Evolutionary conservation across 2,113 vertebrate genomes (phyloP).

Genomic region (Bubo scandiacus): DNA sequence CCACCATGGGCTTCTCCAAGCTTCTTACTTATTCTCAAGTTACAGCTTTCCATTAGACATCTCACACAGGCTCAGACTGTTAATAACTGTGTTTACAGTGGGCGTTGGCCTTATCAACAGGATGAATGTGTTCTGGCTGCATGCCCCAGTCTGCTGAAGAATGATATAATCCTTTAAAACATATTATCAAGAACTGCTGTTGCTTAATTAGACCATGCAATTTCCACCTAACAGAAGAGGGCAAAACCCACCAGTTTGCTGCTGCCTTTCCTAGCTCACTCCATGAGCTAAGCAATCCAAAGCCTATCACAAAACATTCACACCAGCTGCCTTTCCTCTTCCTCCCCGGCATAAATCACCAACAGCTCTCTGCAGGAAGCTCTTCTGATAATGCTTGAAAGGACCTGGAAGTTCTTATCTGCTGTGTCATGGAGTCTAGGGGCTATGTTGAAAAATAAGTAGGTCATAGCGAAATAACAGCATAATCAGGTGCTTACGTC

Average conservation of each 20-base stretch:
- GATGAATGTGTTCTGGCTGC: neutral
- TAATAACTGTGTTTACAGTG: neutral
- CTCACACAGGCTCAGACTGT: neutral
- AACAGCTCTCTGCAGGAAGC: neutral
- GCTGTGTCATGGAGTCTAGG: neutral
- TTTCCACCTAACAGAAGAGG: neutral
- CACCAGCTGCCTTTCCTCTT: neutral
- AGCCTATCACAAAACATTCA: neutral
- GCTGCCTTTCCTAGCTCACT: neutral
- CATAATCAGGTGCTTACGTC: neutral
- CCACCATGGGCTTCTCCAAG: neutral
- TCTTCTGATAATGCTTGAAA: neutral
- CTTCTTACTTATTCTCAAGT: neutral
- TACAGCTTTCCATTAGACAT: neutral
- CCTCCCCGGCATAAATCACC: neutral
- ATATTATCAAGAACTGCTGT: neutral
- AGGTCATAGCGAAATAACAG: neutral
- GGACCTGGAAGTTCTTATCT: neutral
- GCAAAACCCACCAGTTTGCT: neutral
- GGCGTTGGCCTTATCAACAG: slow-evolving; percentile 3
- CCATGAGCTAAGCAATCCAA: neutral
- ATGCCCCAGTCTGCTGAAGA: neutral
- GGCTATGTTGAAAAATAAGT: neutral
- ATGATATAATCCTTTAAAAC: neutral
- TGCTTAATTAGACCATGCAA: neutral